Base-by-base conservation (phyloP, 2,797 vertebrate species). In the Tiaroga cobitis region DNA sequence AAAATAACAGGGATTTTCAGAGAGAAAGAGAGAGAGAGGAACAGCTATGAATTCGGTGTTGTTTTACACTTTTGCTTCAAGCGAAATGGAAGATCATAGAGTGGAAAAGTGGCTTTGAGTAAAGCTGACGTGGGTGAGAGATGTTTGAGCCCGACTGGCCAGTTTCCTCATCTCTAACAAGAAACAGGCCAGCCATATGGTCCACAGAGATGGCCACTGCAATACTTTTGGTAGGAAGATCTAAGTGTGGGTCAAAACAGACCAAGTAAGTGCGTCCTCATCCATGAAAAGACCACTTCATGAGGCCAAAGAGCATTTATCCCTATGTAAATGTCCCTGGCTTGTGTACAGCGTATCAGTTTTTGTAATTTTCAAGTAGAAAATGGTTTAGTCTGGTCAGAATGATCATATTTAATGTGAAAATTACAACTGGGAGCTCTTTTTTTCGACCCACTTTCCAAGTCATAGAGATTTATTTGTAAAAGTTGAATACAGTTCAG, bases 141-240 rank as follows among this genome's bases (percentile, higher is more conserved):
- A 82, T 63, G 78, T 67, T 92, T 92, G 81, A 91, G 90, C 83
- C 83, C 67, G 26, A 88, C 86, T 24, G 88, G 85, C 91, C 90
- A 90, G 91, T 93, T 94, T 93, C 93, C 91, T 92, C 88, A 88
- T 87, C 90, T 75, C 88, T 94, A 95, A 94, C 93, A 90, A 94
- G 92, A 93, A 94, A 92, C 93, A 94, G 93, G 85, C 72, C 77
- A 19, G 19, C 51, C 82, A 82, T 82, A 74, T 80, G 84, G 37
- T 29, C 21, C 43, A 34, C 84, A 79, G 84, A 87, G 61, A 85
- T 85, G 84, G 79, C 84, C 46, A 68, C 70, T 26, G n/a, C 32
- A 29, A 3, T 34, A 16, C 19, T 68, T 76, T 56, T 43, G 34
- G 79, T 10, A 63, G 85, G 16, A 85, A 24, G 68, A 73, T 63